Evolutionary conservation across 2,888 invertebrate species (phyloP).

Genomic region (Caenorhabditis sulstoni): DNA sequence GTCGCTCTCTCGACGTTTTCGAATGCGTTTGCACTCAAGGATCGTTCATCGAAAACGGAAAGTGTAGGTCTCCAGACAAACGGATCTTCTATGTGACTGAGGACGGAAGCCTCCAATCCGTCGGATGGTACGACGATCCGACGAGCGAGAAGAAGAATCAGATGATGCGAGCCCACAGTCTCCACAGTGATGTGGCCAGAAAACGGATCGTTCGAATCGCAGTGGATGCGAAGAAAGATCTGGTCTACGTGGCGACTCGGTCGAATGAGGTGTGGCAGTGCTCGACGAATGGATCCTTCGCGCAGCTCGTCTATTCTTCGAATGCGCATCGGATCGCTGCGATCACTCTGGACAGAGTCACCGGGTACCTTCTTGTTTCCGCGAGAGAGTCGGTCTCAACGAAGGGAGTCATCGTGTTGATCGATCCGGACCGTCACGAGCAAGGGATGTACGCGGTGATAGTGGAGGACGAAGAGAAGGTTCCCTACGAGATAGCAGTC

Average conservation of each 20-base stretch:
- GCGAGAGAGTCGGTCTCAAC: conserved; percentile 35
- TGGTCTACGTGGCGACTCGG: conserved; percentile 57
- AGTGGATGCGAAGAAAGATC: conserved; percentile 43
- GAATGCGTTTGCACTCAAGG: conserved; percentile 47
- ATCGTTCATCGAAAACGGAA: conserved; percentile 18
- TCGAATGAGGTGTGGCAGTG: conserved; percentile 82
- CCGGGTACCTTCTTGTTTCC: conserved; percentile 64
- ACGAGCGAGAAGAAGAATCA: conserved; percentile 19
- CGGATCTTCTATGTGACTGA: conserved; percentile 33
- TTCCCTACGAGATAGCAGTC: conserved; percentile 54
- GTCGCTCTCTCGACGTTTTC: background rate
- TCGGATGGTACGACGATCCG: conserved; percentile 42
- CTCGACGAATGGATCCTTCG: conserved; percentile 85
- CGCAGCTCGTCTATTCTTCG: conserved; percentile 85
- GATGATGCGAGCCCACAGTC: conserved; percentile 26
- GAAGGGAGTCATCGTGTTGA: conserved; percentile 49
- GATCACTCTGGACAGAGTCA: conserved; percentile 57
- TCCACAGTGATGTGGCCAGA: conserved; percentile 32
- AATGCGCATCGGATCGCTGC: conserved; percentile 50
- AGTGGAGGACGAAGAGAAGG: conserved; percentile 54
- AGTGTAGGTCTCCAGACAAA: conserved; percentile 27
- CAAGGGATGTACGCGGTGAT: conserved; percentile 29
- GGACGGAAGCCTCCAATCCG: conserved; percentile 34
- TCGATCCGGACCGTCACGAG: conserved; percentile 29
- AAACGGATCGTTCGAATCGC: conserved; percentile 47